Base-by-base conservation (phyloP, 2,797 vertebrate species). In the Hyperoplus immaculatus region DNA sequence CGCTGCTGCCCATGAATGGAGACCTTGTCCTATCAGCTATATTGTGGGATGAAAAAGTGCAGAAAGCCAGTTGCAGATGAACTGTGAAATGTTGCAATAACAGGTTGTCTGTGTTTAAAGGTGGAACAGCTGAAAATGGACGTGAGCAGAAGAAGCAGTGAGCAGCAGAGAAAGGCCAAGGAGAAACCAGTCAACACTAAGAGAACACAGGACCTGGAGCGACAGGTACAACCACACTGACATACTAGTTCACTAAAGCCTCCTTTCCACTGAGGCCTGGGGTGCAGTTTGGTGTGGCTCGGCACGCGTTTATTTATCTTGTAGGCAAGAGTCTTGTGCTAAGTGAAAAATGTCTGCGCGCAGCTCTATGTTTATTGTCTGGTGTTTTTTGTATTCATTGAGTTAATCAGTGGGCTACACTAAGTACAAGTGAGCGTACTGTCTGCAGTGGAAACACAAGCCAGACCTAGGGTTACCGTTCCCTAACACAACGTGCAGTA, bases 131-230 rank as follows among this genome's bases (percentile, higher is more conserved):
- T 98, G 63, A 96, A 95, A 90, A 72, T 89, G 77, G 96, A 96
- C 80, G 92, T 95, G 83, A 91, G 92, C 69, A 95, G 88, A 90
- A 94, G 94, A 60, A 85, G 89, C 81, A 45, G 69, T 46, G 88
- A 95, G 57, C 96, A 96, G 80, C 96, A 96, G 87, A 95, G 89
- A 73, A 96, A 93, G 72, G 62, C 89, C 54, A 95, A 84, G 85
- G 96, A 97, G 69, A 96, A 93, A 90, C 83, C 94, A 29, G 84
- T 83, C 43, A 97, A 97, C 72, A 92, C 93, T 41, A 97, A 95
- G 93, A 96, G 88, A 89, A 96, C 97, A 92, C 96, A 96, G 84
- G 96, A 97, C 71, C 95, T 99, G 61, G 95, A 99, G 78, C 90
- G 93, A 77, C 97, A 99, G 90, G 98, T 92, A n/a, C 29, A 4